A percentile compares a stretch with the other conserved stretches of the same genome.
phyloP scores from a whole-genome alignment of 2,113 vertebrate species.

The Bungarus multicinctus region DNA sequence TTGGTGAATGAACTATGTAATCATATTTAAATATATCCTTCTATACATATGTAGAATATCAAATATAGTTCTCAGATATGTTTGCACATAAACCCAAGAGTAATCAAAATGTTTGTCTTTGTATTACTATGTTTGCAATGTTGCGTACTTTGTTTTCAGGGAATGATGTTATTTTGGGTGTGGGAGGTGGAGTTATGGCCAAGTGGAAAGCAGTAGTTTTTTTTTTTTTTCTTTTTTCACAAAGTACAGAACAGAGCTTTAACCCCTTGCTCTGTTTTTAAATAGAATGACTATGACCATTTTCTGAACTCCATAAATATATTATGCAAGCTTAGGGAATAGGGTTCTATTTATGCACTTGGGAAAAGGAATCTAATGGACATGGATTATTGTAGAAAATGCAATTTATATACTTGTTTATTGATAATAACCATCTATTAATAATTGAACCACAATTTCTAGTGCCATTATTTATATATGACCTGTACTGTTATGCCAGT shows the following conservation, averaged over 20 bases:
- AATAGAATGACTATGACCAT: conserved; percentile 17
- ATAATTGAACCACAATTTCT: conserved; percentile 38
- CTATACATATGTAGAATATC: background rate
- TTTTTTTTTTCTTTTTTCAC: conserved; percentile 8
- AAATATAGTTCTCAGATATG: conserved; percentile 9
- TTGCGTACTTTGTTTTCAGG: conserved; percentile 8
- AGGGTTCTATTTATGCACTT: conserved; percentile 23
- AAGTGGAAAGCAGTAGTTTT: conserved; percentile 23
- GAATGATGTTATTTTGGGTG: conserved; percentile 17
- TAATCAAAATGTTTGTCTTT: conserved; percentile 29
- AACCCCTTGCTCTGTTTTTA: conserved; percentile 10
- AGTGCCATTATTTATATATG: background rate
- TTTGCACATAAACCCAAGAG: conserved; percentile 8
- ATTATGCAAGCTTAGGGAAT: conserved; percentile 9
- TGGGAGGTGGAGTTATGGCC: background rate
- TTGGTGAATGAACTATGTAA: fast-evolving
- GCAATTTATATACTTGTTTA: conserved; percentile 30
- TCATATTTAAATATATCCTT: background rate
- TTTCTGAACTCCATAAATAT: conserved; percentile 29
- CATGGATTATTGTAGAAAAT: conserved; percentile 21
- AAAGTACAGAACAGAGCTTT: conserved; percentile 6
- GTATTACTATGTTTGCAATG: conserved; percentile 33
- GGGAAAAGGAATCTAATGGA: conserved; percentile 27
- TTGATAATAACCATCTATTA: conserved; percentile 31
- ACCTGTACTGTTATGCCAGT: conserved; percentile 3